phyloP scores from a whole-genome alignment of 2,888 invertebrate species.

The Spilosoma lubricipeda region DNA sequence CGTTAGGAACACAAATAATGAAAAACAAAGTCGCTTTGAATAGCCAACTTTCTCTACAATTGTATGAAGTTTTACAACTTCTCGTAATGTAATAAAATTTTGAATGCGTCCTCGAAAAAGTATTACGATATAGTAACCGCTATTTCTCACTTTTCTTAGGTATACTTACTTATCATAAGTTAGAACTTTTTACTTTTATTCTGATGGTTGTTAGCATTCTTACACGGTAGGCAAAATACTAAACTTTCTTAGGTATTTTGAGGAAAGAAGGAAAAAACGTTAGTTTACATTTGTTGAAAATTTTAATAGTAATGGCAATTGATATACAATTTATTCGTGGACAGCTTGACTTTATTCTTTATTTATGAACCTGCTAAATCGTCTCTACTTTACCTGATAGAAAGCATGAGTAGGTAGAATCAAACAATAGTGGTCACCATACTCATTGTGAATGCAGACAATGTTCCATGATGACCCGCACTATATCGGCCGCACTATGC shows the following conservation, averaged over 20 bases:
- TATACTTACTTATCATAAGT: conserved; percentile 17
- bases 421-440: no score
- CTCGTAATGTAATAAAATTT: conserved; percentile 35
- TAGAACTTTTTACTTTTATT: conserved; percentile 21
- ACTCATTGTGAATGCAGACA: no score
- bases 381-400: no score
- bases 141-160: conserved; percentile 17
- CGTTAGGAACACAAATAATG: neutral
- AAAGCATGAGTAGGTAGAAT: no score
- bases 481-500: no score
- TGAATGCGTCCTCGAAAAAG: conserved; percentile 30
- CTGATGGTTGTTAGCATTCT: neutral
- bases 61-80: conserved; percentile 25
- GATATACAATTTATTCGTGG: no score
- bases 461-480: no score
- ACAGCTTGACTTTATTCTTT: no score
- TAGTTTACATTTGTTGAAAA: neutral
- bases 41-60: conserved; percentile 32
- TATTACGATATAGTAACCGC: conserved; percentile 26
- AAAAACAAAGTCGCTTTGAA: neutral
- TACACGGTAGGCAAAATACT: neutral
- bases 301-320: neutral
- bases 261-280: neutral
- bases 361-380: no score
- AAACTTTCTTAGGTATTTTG: neutral